These are phyloP conservation scores for Notodonta ziczac DNA, from an alignment of 2,888 invertebrate genomes.

Conservation along the genomic window DNA sequence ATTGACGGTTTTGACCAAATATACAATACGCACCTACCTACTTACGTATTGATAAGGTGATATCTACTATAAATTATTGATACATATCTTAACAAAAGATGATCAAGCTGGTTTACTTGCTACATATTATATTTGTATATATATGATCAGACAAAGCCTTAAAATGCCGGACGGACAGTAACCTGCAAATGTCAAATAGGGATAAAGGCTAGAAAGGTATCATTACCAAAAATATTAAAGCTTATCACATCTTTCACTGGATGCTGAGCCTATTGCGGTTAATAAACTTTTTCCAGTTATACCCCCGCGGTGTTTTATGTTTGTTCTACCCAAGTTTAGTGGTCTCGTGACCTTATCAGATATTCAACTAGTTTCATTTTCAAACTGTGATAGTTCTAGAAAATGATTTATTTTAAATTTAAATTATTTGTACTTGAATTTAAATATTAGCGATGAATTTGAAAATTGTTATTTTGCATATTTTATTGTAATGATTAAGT, in stretches of 20 bases:
- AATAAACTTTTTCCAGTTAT: constrained; percentile 1
- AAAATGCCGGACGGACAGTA: too few species aligned
- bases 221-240: background rate
- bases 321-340: background rate
- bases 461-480: background rate
- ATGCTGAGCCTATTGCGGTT: background rate
- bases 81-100: too few species aligned
- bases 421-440: background rate
- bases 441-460: background rate
- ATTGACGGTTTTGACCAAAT: too few species aligned
- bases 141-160: too few species aligned
- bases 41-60: too few species aligned
- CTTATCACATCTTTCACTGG: background rate
- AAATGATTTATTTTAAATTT: background rate
- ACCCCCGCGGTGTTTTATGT: constrained; percentile 1
- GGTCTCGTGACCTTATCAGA: constrained; percentile 2
- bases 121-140: too few species aligned
- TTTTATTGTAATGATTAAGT: background rate
- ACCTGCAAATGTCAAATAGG: too few species aligned
- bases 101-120: too few species aligned
- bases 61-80: too few species aligned
- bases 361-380: background rate
- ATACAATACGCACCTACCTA: too few species aligned
- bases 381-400: background rate
- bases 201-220: too few species aligned